Percentiles rank a stretch among this genome's conserved stretches.
Evolutionary conservation across 2,113 vertebrate species (phyloP).

Genomic region (Dinomys branickii): DNA sequence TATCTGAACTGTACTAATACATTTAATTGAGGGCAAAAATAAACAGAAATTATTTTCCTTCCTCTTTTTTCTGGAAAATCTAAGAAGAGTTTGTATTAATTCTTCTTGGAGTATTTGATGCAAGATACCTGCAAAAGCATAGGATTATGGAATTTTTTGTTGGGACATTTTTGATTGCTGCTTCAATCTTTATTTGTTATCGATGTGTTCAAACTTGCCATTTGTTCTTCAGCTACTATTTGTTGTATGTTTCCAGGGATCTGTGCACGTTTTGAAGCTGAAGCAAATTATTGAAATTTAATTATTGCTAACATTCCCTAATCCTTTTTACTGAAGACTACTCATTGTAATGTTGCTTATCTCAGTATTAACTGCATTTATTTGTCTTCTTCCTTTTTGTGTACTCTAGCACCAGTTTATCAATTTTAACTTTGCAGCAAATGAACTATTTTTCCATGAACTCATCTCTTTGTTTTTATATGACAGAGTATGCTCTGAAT

Average conservation of each 20-base stretch:
- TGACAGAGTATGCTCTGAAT: neutral
- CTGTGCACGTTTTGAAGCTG: neutral
- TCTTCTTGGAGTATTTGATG: neutral
- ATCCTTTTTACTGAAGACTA: neutral
- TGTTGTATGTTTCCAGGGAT: neutral
- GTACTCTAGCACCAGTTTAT: neutral
- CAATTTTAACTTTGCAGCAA: neutral
- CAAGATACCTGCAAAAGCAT: neutral
- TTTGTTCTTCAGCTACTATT: neutral
- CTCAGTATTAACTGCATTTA: neutral
- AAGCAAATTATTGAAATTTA: neutral
- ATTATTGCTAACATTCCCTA: neutral
- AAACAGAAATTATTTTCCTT: neutral
- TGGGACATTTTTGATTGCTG: neutral
- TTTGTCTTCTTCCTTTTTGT: neutral
- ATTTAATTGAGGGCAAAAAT: neutral
- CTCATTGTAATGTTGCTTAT: neutral
- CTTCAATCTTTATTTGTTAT: neutral
- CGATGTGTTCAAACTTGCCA: neutral
- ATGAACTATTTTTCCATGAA: neutral
- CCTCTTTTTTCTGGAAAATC: neutral
- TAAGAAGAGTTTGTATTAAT: neutral
- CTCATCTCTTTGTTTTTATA: neutral
- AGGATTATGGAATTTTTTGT: neutral
- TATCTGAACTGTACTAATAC: neutral